Evolutionary conservation across 2,113 vertebrate species (phyloP), one percentile per base, ranked within the genome.

Genomic region (Lasiurus cinereus): DNA sequence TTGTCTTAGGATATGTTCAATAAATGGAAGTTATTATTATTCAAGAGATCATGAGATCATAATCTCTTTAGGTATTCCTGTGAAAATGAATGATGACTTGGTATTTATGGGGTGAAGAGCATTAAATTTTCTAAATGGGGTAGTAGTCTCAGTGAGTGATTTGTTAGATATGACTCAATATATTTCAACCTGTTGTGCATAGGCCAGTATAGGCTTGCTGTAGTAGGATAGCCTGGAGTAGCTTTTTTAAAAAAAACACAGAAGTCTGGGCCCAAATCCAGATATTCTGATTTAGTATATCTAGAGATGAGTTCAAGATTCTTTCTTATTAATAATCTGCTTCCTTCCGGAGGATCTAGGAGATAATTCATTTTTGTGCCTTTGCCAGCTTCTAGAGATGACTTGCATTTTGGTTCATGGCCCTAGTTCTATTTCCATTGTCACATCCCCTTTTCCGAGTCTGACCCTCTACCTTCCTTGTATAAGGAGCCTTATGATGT

Each of bases 21-120:
- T 79, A 84, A 88, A 33, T 85, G 59, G 22, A 88, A 83, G 59
- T 14, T 74, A 70, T 73, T 77, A 21, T 64, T 91, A 33, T 31
- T 93, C 22, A 43, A 84, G 46, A 16, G 74, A 22, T 67, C 29
- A 66, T 88, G 39, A 94, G 6, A 12, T 59, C 67, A 74, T 36
- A 36, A n/a, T 76, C 16, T 31, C 9, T 77, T 77, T 64, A 80
- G 43, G 14, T 31, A 5, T 62, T 46, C 73, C 91, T 74, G 15
- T 79, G 66, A 74, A 79, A 48, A 10, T 29, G 48, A 54, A n/a
- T 56, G 56, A 64, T 14, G 21, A 8, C 19, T 52, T 91, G 76
- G 22, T 84, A 1, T 79, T 84, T 21, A 18, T 29, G 31, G 62
- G 43, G 21, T 24, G 64, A 88, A 59, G 33, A 33, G 16, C 52